phyloP scores from a whole-genome alignment of 2,888 invertebrate genomes.

The Agelastica alni region DNA sequence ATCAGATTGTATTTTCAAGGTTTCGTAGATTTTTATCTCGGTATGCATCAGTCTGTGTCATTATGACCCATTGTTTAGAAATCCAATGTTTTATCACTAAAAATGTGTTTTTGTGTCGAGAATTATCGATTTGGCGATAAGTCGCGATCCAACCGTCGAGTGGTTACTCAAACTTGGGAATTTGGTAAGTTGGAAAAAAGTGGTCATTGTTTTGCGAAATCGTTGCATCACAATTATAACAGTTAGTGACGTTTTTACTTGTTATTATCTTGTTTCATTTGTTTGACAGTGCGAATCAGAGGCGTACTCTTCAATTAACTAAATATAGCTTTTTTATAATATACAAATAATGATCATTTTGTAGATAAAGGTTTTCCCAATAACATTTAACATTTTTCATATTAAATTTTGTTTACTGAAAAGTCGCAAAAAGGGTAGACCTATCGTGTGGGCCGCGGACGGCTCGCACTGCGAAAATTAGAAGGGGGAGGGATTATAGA shows the following conservation, averaged over 20 bases:
- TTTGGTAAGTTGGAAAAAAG: background rate
- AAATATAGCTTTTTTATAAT: too few relatives aligned
- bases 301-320: too few relatives aligned
- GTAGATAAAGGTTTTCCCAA: too few relatives aligned
- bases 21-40: slow-evolving; percentile 37
- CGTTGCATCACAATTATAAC: background rate
- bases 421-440: too few relatives aligned
- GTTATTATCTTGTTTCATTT: slow-evolving; percentile 2
- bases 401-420: too few relatives aligned
- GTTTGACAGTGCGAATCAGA: background rate
- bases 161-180: slow-evolving; percentile 23
- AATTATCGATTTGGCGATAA: slow-evolving; percentile 27
- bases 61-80: slow-evolving; percentile 49
- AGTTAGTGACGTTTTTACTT: background rate
- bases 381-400: too few relatives aligned
- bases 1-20: slow-evolving; percentile 33
- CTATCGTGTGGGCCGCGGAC: too few relatives aligned
- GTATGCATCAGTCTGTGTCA: slow-evolving; percentile 50
- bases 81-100: slow-evolving; percentile 43
- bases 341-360: too few relatives aligned
- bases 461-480: too few relatives aligned
- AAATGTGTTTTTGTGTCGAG: slow-evolving; percentile 30
- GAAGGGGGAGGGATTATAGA: too few relatives aligned
- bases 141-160: slow-evolving; percentile 16
- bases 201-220: background rate